These are phyloP conservation scores for Pelmatolapia mariae DNA, from an alignment of 2,113 vertebrate species.

Conservation along the genomic window DNA sequence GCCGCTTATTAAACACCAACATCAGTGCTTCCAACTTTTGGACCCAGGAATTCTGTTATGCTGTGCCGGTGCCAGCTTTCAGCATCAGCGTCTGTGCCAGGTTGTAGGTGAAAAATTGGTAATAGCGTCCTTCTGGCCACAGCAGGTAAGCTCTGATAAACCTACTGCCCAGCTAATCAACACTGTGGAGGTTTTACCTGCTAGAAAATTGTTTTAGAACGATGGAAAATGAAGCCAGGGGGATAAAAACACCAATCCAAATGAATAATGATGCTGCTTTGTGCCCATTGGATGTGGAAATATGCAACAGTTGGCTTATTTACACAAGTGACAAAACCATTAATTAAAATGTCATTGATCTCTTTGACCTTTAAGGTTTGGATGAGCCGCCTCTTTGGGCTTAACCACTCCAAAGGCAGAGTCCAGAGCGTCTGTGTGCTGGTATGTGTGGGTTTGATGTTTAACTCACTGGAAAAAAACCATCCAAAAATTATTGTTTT, in stretches of 20 bases:
- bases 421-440: too few species aligned
- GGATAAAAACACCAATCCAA: not conserved
- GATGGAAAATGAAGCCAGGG: not conserved
- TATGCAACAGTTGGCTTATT: not conserved
- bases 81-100: not conserved
- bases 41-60: not conserved
- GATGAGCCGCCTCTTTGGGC: not conserved
- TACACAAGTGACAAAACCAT: not conserved
- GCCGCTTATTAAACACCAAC: not conserved
- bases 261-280: not conserved
- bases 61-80: not conserved
- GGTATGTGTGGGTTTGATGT: not conserved
- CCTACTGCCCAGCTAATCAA: not conserved
- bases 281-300: not conserved
- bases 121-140: not conserved
- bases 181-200: not conserved
- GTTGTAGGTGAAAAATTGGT: not conserved
- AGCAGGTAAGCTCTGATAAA: not conserved
- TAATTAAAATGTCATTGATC: not conserved
- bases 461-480: slow-evolving; percentile 52
- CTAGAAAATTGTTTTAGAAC: not conserved
- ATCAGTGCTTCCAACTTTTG: not conserved
- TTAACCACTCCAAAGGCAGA: not conserved
- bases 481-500: slow-evolving; percentile 75
- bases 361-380: not conserved